A percentile compares a stretch with the other conserved stretches of the same genome.
These are phyloP conservation scores for Colletes collaris DNA, from an alignment of 2,888 invertebrate species.

Conservation along the genomic window DNA sequence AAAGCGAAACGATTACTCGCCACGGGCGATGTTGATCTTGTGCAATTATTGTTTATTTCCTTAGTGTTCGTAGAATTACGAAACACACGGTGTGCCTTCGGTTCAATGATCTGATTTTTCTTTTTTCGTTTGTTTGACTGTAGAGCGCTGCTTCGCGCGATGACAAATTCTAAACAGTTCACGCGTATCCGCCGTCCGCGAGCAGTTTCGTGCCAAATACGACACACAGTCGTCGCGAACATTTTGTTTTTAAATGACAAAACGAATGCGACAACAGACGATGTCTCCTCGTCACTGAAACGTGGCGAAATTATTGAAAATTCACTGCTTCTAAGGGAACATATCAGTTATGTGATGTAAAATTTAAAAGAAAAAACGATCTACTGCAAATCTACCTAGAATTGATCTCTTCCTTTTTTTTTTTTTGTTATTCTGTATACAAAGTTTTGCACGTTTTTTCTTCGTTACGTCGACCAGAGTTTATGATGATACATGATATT, in stretches of 20 bases:
- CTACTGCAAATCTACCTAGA: not conserved
- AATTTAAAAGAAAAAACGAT: constrained; percentile 22
- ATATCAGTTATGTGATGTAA: constrained; percentile 9
- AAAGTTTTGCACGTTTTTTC: constrained; percentile 1
- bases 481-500: not conserved
- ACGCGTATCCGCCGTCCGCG: constrained; percentile 14
- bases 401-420: not conserved
- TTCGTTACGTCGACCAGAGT: not conserved
- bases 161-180: constrained; percentile 20
- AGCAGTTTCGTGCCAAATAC: not conserved
- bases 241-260: constrained; percentile 15
- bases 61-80: constrained; percentile 6
- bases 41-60: constrained; percentile 41
- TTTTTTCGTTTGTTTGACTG: constrained; percentile 11
- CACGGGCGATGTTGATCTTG: constrained; percentile 16
- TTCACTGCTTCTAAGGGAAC: constrained; percentile 26
- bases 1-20: constrained; percentile 12
- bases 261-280: constrained; percentile 1
- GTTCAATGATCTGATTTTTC: constrained; percentile 22
- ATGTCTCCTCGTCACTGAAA: constrained; percentile 3
- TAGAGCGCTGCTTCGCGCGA: constrained; percentile 14
- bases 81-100: constrained; percentile 7
- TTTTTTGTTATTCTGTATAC: not conserved
- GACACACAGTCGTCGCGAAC: constrained; percentile 7
- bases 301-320: constrained; percentile 2